Evolutionary conservation across 1,140 invertebrate genomes (phyloP).

Genomic region (Trichomalopsis sarcophagae): DNA sequence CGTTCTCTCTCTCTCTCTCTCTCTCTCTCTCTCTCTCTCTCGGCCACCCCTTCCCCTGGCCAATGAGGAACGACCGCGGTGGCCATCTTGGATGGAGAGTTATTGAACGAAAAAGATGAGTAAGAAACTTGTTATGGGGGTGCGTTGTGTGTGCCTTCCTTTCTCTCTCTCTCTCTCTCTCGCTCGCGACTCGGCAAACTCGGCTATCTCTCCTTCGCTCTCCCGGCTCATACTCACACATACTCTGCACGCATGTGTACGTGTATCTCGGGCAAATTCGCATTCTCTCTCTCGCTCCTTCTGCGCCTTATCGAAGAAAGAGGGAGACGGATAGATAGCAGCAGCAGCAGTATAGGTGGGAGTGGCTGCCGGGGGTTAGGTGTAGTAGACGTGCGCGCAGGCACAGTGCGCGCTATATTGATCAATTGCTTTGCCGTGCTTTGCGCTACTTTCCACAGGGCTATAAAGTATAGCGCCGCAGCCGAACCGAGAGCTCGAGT

Average conservation of each 20-base stretch:
- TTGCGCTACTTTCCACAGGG: constrained; percentile 70
- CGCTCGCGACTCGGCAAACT: not conserved
- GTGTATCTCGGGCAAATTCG: constrained; percentile 19
- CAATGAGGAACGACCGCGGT: constrained; percentile 76
- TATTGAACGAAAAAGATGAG: constrained; percentile 77
- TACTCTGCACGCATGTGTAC: not conserved
- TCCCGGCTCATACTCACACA: not conserved
- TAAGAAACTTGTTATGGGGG: constrained; percentile 76
- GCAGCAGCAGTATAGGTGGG: constrained; percentile 42
- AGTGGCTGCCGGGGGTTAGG: constrained; percentile 60
- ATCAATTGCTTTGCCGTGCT: constrained; percentile 75
- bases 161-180: constrained; percentile 51
- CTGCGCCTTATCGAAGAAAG: constrained; percentile 20
- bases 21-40: constrained; percentile 51
- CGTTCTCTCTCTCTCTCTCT: not conserved
- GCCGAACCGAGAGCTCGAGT: constrained; percentile 25
- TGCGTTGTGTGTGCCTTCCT: constrained; percentile 67
- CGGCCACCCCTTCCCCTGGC: constrained; percentile 74
- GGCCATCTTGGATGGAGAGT: constrained; percentile 76
- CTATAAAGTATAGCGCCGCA: constrained; percentile 63
- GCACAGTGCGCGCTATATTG: constrained; percentile 70
- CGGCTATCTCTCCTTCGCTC: not conserved
- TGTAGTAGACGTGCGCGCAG: constrained; percentile 56
- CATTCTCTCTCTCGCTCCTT: constrained; percentile 16
- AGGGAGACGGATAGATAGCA: constrained; percentile 40